Evolutionary conservation across 30 jellyfish, hydroid and myxozoan genomes (phyloP).

Genomic region (Clytia hemisphaerica): DNA sequence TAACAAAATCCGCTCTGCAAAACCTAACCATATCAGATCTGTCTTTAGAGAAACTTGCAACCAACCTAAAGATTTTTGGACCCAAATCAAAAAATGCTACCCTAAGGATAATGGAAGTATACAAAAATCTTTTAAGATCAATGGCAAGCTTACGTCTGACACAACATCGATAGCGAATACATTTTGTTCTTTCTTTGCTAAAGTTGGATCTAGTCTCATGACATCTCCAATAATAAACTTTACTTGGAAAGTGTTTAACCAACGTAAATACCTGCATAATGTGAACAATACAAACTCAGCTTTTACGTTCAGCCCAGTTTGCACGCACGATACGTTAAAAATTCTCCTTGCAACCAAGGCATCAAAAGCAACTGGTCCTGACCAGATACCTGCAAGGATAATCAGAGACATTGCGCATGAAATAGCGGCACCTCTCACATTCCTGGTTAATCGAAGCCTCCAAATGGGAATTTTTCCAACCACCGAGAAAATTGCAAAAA

Average conservation of each 20-base stretch:
- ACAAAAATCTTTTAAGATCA: conserved; percentile 32
- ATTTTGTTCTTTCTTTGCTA: conserved; percentile 41
- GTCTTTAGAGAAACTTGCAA: conserved; percentile 41
- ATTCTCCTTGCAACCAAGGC: conserved; percentile 38
- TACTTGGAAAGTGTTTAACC: conserved; percentile 47
- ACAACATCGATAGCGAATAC: conserved; percentile 31
- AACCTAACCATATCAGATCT: conserved; percentile 29
- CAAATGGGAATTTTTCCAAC: conserved; percentile 21
- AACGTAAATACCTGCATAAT: conserved; percentile 36
- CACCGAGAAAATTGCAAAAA: conserved; percentile 37
- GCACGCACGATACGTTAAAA: too few species aligned
- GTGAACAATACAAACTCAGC: too few species aligned
- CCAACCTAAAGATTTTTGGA: conserved; percentile 49
- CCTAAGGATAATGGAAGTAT: conserved; percentile 40
- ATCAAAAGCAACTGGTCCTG: conserved; percentile 50
- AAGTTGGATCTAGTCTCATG: conserved; percentile 42
- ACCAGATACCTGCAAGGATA: conserved; percentile 47
- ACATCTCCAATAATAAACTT: not conserved
- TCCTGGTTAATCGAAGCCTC: conserved; percentile 20
- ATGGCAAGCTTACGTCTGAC: conserved; percentile 31
- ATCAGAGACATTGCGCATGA: conserved; percentile 37
- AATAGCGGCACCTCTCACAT: conserved; percentile 26
- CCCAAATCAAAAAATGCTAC: conserved; percentile 32
- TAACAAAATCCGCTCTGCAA: conserved; percentile 34
- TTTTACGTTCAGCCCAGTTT: too few species aligned